These are phyloP conservation scores for Rhadinocentrus ornatus DNA, from an alignment of 2,797 vertebrate genomes.

Conservation along the genomic window DNA sequence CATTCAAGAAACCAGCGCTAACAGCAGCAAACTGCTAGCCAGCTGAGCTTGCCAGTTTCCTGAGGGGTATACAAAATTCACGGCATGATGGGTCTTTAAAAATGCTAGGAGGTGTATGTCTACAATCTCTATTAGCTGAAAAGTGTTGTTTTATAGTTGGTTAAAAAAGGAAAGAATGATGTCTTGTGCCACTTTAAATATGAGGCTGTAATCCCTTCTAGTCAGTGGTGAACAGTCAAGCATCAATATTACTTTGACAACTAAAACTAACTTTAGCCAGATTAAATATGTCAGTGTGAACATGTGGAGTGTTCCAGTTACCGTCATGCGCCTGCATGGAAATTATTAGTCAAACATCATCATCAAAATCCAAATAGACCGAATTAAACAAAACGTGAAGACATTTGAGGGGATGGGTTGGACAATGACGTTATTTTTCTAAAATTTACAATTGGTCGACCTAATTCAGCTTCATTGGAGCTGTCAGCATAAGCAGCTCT, in stretches of 20 bases:
- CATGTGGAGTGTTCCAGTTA: neutral
- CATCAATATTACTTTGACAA: neutral
- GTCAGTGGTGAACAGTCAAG: neutral
- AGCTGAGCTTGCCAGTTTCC: slow-evolving; percentile 1
- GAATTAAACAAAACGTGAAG: slow-evolving; percentile 12
- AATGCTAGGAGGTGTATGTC: neutral
- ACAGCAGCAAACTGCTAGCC: neutral
- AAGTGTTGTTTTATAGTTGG: neutral
- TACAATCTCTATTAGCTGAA: neutral
- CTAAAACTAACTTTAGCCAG: neutral
- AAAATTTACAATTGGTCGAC: slow-evolving; percentile 43
- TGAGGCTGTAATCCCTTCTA: neutral
- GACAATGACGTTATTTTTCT: slow-evolving; percentile 27
- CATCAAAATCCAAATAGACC: slow-evolving; percentile 30
- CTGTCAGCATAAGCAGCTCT: slow-evolving; percentile 72
- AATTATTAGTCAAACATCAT: slow-evolving; percentile 24
- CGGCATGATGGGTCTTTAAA: neutral
- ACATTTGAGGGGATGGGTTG: slow-evolving; percentile 5
- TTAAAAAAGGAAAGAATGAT: neutral
- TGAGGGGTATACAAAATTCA: neutral
- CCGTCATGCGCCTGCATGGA: neutral
- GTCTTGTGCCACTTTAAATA: neutral
- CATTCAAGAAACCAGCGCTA: neutral
- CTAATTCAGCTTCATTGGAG: slow-evolving; percentile 61
- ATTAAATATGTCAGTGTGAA: neutral